Percentiles rank a stretch among this genome's conserved stretches.
These are phyloP conservation scores for Labroides dimidiatus DNA, from an alignment of 2,797 vertebrate species.

Conservation along the genomic window DNA sequence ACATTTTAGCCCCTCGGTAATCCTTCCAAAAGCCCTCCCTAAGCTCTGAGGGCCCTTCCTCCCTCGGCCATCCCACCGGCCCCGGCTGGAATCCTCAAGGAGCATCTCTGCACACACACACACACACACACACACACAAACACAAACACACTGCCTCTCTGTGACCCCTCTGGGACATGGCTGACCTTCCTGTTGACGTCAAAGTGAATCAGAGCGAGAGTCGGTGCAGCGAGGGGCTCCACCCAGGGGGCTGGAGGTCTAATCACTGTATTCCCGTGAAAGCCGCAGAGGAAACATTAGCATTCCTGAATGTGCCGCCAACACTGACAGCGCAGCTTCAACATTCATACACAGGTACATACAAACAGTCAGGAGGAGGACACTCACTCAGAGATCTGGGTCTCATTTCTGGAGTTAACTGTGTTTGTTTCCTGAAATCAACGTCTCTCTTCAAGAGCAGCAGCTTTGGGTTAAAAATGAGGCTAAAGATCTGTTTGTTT, in stretches of 20 bases:
- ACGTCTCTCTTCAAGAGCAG: too few relatives aligned
- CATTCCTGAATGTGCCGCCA: conserved; percentile 76
- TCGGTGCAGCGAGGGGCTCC: conserved; percentile 73
- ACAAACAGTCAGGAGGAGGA: not conserved
- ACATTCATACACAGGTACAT: conserved; percentile 45
- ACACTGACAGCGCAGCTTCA: conserved; percentile 43
- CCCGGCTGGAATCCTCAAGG: conserved; percentile 54
- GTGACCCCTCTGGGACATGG: conserved; percentile 74
- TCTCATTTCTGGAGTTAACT: too few relatives aligned
- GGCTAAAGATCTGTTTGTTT: too few relatives aligned
- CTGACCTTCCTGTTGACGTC: conserved; percentile 86
- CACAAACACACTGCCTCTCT: conserved; percentile 42
- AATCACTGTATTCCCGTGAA: conserved; percentile 80
- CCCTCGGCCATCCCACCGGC: conserved; percentile 51
- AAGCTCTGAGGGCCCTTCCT: conserved; percentile 74
- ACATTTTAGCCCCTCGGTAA: conserved; percentile 83
- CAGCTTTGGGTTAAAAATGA: too few relatives aligned
- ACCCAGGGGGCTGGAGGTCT: conserved; percentile 84
- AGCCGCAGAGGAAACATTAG: conserved; percentile 86
- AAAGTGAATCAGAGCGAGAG: conserved; percentile 81
- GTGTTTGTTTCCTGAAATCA: too few relatives aligned
- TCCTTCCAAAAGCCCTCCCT: conserved; percentile 79
- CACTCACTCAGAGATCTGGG: too few relatives aligned
- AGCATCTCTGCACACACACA: conserved; percentile 50
- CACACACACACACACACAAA: conserved; percentile 3